Base-by-base conservation (phyloP, 1,140 invertebrate species). In the Thereuonema tuberculata region DNA sequence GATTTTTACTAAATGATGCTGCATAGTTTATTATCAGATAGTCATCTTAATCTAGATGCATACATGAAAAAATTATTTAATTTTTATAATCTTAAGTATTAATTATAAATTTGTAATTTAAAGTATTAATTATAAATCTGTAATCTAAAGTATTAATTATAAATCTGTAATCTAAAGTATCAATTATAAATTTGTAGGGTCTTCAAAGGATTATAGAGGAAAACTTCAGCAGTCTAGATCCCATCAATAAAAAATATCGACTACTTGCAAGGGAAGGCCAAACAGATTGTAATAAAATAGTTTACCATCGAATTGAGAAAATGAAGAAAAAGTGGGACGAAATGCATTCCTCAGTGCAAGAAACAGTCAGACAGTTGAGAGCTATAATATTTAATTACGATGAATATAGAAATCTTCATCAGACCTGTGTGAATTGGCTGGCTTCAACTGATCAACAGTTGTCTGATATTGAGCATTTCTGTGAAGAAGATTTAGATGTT, bases 241-340 rank as follows among this genome's bases (percentile, higher is more conserved):
- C 37, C 37, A n/a, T 43, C 20, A 66, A 66, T 47, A 60, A 66
- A 25, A 60, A 63, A 27, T 65, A 66, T 58, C 29, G 65, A 14
- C 55, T 59, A 15, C 46, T 66, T n/a, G 64, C 64, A 1, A 25
- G 64, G 27, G 60, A 61, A 12, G 62, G 63, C 54, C 63, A 64
- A 1, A 43, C 37, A 9, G 37, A 43, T n/a, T 12, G n/a, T n/a
- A 43, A 43, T 43, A 9, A n/a, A 12, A 43, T 12, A 12, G n/a
- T n/a, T 43, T 43, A 12, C 37, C 37, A 43, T 9, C n/a, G 37
- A n/a, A 9, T 43, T 43, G 9, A 43, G 37, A 43, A 43, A 43
- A 43, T n/a, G 9, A 43, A 43, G 9, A 9, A 43, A 9, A n/a
- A 43, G 9, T 43, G 37, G 37, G 37, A 43, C 37, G 37, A 43